Conservation (phyloP, 2,888 invertebrate genomes). For the Pyrrhia umbra region DNA sequence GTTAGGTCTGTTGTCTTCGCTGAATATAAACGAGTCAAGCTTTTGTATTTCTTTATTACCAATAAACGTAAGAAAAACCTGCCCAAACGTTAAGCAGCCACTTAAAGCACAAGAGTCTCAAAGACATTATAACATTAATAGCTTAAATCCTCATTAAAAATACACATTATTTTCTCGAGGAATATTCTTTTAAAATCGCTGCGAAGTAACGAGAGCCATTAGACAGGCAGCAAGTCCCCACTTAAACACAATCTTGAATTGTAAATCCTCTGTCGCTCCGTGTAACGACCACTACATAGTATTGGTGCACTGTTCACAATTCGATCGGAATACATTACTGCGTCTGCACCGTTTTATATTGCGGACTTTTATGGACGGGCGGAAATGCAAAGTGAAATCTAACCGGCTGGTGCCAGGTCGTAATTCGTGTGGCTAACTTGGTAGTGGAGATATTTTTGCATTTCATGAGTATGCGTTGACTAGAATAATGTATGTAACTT, state of each 20-base stretch:
- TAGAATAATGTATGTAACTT: slow-evolving; percentile 34
- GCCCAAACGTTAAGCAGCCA: neutral
- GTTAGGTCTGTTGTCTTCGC: no score
- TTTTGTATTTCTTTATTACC: no score
- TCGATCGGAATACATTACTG: slow-evolving; percentile 75
- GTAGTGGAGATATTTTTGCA: slow-evolving; percentile 35
- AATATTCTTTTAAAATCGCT: slow-evolving; percentile 43
- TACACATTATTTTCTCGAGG: slow-evolving; percentile 29
- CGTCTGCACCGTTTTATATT: slow-evolving; percentile 67
- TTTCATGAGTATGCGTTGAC: slow-evolving; percentile 28
- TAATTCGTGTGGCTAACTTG: slow-evolving; percentile 53
- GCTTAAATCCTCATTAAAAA: slow-evolving; percentile 23
- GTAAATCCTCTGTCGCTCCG: slow-evolving; percentile 60
- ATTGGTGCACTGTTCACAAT: slow-evolving; percentile 69
- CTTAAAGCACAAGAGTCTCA: neutral
- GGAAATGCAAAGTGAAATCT: slow-evolving; percentile 68
- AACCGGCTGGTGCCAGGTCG: slow-evolving; percentile 60
- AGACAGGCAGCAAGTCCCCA: slow-evolving; percentile 54
- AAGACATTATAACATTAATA: slow-evolving; percentile 22
- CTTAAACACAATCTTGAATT: slow-evolving; percentile 66
- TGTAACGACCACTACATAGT: slow-evolving; percentile 64
- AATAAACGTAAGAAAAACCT: no score
- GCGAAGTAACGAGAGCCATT: slow-evolving; percentile 53
- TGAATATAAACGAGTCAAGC: neutral
- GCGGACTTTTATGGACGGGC: slow-evolving; percentile 62